Percentiles rank a stretch among this genome's conserved stretches.
Conservation (phyloP, 2,888 invertebrate genomes). For the Noctuana brunneofusca region DNA sequence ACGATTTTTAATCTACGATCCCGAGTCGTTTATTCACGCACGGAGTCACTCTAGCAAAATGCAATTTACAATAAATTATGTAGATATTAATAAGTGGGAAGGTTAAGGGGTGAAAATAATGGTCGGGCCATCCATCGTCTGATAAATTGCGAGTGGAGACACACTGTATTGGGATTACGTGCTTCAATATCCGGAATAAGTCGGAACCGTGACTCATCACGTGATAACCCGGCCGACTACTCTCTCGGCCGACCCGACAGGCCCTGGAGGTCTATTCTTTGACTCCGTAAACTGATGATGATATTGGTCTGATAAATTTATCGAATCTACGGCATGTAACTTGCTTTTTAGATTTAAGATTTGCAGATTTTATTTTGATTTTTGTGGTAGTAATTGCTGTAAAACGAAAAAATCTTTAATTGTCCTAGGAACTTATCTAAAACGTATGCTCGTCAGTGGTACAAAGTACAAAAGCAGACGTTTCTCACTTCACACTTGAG, state of each 20-base stretch:
- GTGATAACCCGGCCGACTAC: constrained; percentile 38
- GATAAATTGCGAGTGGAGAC: constrained; percentile 80
- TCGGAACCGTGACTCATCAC: constrained; percentile 47
- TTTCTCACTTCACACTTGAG: too few species aligned
- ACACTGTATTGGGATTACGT: constrained; percentile 80
- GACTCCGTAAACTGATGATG: not conserved
- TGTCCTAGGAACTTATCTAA: too few species aligned
- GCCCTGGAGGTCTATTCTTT: not conserved
- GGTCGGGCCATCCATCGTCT: constrained; percentile 76
- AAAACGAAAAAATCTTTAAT: too few species aligned
- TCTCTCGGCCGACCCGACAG: constrained; percentile 42
- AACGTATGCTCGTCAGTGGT: too few species aligned
- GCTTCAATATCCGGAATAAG: constrained; percentile 80
- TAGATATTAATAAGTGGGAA: constrained; percentile 80
- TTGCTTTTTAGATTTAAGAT: too few species aligned
- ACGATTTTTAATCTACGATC: constrained; percentile 27
- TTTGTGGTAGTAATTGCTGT: too few species aligned
- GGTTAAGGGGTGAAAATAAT: constrained; percentile 80
- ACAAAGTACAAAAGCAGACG: too few species aligned
- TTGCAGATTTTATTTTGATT: too few species aligned
- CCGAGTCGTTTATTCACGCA: constrained; percentile 58
- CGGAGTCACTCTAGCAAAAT: constrained; percentile 69
- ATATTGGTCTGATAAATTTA: not conserved
- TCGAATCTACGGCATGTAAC: too few species aligned
- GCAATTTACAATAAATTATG: constrained; percentile 83